Evolutionary conservation across 2,113 vertebrate species (phyloP), one percentile per base, ranked within the genome.

Genomic region (Nematolebias whitei): DNA sequence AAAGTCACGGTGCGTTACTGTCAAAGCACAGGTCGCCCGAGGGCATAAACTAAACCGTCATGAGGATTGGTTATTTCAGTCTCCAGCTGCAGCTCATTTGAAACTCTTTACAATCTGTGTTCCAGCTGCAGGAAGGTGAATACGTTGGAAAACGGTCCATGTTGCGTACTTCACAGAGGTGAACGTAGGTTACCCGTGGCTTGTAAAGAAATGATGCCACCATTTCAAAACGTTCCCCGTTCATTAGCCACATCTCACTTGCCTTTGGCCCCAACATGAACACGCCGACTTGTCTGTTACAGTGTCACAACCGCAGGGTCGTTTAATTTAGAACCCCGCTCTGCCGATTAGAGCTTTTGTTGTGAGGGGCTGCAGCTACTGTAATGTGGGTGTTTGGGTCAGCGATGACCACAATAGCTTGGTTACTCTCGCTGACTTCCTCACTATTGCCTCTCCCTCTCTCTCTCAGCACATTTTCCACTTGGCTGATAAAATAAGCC

Each of bases 381-480:
- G 80, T 82, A 86, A 79, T 74, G 35, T 55, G 67, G 76, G 81
- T 84, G 82, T 88, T 86, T 86, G 84, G 87, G 87, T 87, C 85
- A 89, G 85, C 77, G 68, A 53, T 26, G 62, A 79, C 65, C 83
- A 86, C 88, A 89, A 87, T 79, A 52, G 87, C 78, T 79, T 63
- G 53, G 85, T 81, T 82, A 86, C 86, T 89, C 79, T 84, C 78
- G 71, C 80, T 80, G 83, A 88, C 88, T 83, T 86, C 71, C 85
- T 59, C 74, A 49, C 87, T 75, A 85, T 83, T 78, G 73, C 77
- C 78, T 38, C 79, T 55, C 71, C 45, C 76, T 55, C 76, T 82
- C 80, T 68, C 62, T 86, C 80, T 91, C 89, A 89, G 89, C 86
- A 88, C 88, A 88, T 90, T 92, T 92, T 92, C 87, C 87, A 89